Conservation (phyloP, 2,113 vertebrate genomes). For the Tautogolabrus adspersus region DNA sequence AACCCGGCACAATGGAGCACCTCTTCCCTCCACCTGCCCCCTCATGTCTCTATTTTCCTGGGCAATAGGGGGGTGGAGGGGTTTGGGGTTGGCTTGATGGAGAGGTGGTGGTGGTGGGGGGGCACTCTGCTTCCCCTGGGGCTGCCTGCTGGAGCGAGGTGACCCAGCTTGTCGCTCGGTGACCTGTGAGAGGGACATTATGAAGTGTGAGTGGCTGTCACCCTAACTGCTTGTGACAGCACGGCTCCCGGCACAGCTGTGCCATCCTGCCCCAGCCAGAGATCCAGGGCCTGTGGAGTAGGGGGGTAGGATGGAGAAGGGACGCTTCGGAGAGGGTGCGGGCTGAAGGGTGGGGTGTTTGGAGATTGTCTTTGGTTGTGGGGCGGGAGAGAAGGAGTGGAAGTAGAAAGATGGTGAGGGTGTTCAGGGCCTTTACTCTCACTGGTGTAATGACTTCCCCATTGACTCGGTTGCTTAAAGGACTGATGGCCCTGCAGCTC, state of each 20-base stretch:
- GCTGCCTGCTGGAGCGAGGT: slow-evolving; percentile 88
- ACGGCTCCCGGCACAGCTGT: slow-evolving; percentile 96
- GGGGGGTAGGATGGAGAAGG: slow-evolving; percentile 42
- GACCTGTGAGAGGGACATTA: slow-evolving; percentile 99
- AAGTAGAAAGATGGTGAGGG: slow-evolving; percentile 37
- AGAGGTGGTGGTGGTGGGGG: slow-evolving; percentile 62
- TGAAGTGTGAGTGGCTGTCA: slow-evolving; percentile 99
- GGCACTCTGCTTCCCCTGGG: slow-evolving; percentile 80
- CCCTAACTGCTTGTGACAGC: slow-evolving; percentile 96
- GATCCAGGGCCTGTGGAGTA: slow-evolving; percentile 71
- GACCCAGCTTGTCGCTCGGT: slow-evolving; percentile 98
- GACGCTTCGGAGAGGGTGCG: slow-evolving; percentile 41
- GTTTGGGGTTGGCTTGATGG: slow-evolving; percentile 50
- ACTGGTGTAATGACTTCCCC: slow-evolving; percentile 40
- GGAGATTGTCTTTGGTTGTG: slow-evolving; percentile 13
- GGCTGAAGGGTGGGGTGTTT: slow-evolving; percentile 33
- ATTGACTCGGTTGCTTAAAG: slow-evolving; percentile 35
- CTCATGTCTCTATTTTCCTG: slow-evolving; percentile 50
- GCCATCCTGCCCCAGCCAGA: slow-evolving; percentile 87
- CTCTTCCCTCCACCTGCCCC: slow-evolving; percentile 71
- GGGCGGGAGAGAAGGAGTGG: slow-evolving; percentile 20
- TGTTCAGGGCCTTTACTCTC: slow-evolving; percentile 34
- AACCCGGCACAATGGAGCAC: slow-evolving; percentile 40
- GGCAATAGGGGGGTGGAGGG: slow-evolving; percentile 38
- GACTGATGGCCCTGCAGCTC: slow-evolving; percentile 1